phyloP scores from a whole-genome alignment of 2,113 vertebrate species.

The Hiodon alosoides region DNA sequence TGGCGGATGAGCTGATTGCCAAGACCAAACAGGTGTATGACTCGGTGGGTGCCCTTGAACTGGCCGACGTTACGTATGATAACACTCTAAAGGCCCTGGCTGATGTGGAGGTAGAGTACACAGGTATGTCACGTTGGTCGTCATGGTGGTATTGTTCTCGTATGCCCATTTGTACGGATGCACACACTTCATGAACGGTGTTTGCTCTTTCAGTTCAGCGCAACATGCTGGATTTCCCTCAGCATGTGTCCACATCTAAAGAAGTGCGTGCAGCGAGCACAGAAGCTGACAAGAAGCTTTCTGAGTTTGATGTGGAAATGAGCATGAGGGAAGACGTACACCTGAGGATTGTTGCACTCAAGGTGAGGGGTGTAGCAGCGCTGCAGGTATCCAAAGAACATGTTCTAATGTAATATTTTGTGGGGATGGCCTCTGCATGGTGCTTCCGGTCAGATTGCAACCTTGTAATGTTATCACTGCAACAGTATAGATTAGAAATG shows the following conservation, averaged over 20 bases:
- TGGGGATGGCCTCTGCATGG: too few relatives aligned
- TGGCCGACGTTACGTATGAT: slow-evolving; percentile 66
- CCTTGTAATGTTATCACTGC: too few relatives aligned
- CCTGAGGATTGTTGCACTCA: slow-evolving; percentile 80
- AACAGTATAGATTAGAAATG: too few relatives aligned
- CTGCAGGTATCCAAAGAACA: too few relatives aligned
- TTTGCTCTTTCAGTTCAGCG: slow-evolving; percentile 67
- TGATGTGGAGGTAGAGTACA: slow-evolving; percentile 85
- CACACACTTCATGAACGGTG: too few relatives aligned
- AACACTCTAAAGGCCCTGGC: slow-evolving; percentile 85
- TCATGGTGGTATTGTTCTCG: too few relatives aligned
- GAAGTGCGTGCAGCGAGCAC: slow-evolving; percentile 83
- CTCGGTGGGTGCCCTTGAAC: slow-evolving; percentile 68
- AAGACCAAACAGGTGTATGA: slow-evolving; percentile 84
- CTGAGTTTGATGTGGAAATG: slow-evolving; percentile 96
- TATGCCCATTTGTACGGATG: too few relatives aligned
- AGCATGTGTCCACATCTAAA: slow-evolving; percentile 84
- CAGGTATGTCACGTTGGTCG: slow-evolving; percentile 57
- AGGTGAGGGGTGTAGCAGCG: slow-evolving; percentile 56
- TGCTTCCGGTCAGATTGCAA: too few relatives aligned
- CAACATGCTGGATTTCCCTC: slow-evolving; percentile 93
- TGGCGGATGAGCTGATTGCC: slow-evolving; percentile 67
- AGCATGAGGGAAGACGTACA: slow-evolving; percentile 96
- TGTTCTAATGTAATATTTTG: too few relatives aligned
- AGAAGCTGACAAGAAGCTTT: slow-evolving; percentile 86